Evolutionary conservation across 2,113 vertebrate genomes (phyloP).

Genomic region (Camelus dromedarius): DNA sequence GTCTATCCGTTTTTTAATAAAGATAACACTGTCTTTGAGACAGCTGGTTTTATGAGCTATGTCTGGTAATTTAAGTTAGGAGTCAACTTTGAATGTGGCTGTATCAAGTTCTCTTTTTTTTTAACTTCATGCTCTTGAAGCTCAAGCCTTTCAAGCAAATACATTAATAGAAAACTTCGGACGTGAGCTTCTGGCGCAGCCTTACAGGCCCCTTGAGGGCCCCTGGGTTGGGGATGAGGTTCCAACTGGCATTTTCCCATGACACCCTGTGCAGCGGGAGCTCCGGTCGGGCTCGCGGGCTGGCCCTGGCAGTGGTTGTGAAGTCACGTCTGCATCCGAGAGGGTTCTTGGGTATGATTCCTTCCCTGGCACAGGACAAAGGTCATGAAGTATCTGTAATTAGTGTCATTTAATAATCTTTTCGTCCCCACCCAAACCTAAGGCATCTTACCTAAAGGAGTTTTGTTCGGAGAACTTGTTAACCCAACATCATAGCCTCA

Average conservation of each 20-base stretch:
- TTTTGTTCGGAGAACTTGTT: slow-evolving; percentile 23
- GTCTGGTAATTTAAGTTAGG: slow-evolving; percentile 43
- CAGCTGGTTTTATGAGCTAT: slow-evolving; percentile 81
- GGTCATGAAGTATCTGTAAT: not conserved
- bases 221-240: not conserved
- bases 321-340: not conserved
- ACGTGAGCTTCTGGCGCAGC: not conserved
- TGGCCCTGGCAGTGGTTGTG: fast-evolving
- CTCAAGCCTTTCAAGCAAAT: not conserved
- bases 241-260: not conserved
- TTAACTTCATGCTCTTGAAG: not conserved
- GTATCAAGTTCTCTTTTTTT: not conserved
- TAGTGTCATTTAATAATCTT: not conserved
- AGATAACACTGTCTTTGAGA: slow-evolving; percentile 87
- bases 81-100: not conserved
- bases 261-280: not conserved
- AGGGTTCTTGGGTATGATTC: not conserved
- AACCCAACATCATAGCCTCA: not conserved
- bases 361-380: not conserved
- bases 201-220: not conserved
- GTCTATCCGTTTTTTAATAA: slow-evolving; percentile 91
- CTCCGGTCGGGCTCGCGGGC: fast-evolving
- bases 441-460: not conserved
- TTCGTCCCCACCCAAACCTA: not conserved
- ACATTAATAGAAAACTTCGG: not conserved